Evolutionary conservation across 2,888 invertebrate species (phyloP).

Genomic region (Carpatolechia fugitivella): DNA sequence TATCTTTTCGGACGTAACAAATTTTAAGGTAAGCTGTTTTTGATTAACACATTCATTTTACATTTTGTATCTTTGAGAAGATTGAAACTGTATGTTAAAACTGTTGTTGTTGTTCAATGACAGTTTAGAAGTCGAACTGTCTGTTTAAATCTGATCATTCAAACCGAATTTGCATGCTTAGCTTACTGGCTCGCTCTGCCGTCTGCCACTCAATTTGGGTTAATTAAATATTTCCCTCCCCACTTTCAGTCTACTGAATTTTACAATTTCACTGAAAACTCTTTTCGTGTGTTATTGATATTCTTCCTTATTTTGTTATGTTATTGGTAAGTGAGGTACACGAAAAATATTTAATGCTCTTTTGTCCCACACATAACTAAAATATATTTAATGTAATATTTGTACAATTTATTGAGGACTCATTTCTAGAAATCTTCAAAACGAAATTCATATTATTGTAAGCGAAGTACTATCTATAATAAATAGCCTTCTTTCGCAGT

Average conservation of each 20-base stretch:
- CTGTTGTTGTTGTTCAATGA: no score
- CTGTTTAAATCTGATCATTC: neutral
- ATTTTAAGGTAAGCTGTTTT: neutral
- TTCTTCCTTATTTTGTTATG: no score
- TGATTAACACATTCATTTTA: neutral
- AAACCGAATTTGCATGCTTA: slow-evolving; percentile 13
- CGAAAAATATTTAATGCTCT: no score
- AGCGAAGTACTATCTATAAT: neutral
- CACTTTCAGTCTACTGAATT: slow-evolving; percentile 16
- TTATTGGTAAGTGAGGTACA: no score
- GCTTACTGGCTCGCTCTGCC: slow-evolving; percentile 1
- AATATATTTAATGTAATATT: no score
- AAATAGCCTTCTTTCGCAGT: slow-evolving; percentile 4
- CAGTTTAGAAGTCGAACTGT: neutral
- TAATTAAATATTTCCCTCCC: slow-evolving; percentile 13
- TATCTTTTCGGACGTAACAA: neutral
- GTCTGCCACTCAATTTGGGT: slow-evolving; percentile 10
- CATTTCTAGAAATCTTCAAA: neutral
- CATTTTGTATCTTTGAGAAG: neutral
- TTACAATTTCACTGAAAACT: slow-evolving; percentile 6
- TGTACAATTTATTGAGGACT: no score
- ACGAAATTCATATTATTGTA: neutral
- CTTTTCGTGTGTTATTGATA: neutral
- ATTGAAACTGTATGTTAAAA: no score
- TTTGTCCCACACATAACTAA: no score